Evolutionary conservation across 2,888 invertebrate species (phyloP), one percentile per base, ranked within the genome.

Genomic region (Aleiodes alternator): DNA sequence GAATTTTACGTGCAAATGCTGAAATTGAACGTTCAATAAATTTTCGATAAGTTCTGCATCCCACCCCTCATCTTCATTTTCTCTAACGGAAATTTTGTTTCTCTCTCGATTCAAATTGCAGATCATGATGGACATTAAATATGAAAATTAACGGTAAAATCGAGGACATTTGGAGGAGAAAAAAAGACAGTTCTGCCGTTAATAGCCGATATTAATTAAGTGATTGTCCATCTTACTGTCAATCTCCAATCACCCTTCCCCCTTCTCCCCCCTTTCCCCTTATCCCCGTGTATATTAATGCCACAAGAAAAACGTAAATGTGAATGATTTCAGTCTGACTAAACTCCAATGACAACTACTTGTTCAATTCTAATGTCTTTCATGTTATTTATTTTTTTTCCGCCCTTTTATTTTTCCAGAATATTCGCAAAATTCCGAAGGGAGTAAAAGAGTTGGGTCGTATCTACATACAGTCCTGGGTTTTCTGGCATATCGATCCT

Each of bases 211-310:
- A 16, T 43, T 43, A 43, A 43, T 43, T 43, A 43, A 43, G 43
- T 43, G 43, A 43, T 43, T 43, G 43, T 43, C 43, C 11, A 43
- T 43, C 43, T 43, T 43, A 43, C 43, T 43, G 43, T 43, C 43
- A 43, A 34, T 34, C 34, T 34, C 34, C 77, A 76, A 23, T 23
- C 23, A 23, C 1, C 23, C 23, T 23, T 38, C 38, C 38, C 38
- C 38, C 38, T 4, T 4, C 38, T 3, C 38, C 8, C 38, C 3
- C 0, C 5, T 23, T n/a, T n/a, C n/a, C n/a, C n/a, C n/a, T n/a
- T n/a, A n/a, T n/a, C n/a, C n/a, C n/a, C n/a, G n/a, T n/a, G n/a
- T 78, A 78, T 78, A 68, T 78, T 78, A 77, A 80, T 80, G 23
- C 23, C 73, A 64, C 66, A 75, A 70, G 64, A 73, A 75, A 43